Evolutionary conservation across 2,888 invertebrate genomes (phyloP), one percentile per base, ranked within the genome.

Genomic region (Pollenia labialis): DNA sequence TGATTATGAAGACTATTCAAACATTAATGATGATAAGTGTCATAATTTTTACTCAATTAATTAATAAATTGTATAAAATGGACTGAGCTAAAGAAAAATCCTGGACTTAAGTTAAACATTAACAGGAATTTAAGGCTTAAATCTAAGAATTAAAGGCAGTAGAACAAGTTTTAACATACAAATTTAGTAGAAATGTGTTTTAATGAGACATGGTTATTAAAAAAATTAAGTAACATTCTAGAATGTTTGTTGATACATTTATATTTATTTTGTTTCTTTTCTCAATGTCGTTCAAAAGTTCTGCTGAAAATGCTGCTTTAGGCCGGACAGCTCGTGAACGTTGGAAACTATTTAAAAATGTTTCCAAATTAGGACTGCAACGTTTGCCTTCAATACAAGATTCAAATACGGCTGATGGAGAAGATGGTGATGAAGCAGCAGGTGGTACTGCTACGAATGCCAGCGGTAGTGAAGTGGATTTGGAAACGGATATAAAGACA

Each of bases 241-340:
- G 32, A 32, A 32, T 32, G 6, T 32, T 32, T 4, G 32, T 0
- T 32, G 32, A 32, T 0, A 32, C 4, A 32, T 32, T 32, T 32
- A 32, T 6, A 4, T 56, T 11, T 11, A 48, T 62, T 54, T 8
- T n/a, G 11, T 23, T 68, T 60, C 0, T 44, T 54, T 2, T 69
- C n/a, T 58, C 10, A 10, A 76, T n/a, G 58, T 44, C 50, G 23
- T 75, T 50, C 10, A 54, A 16, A 56, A 85, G 88, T 58, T 46
- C 56, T 6, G 52, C 9, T 11, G 84, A 84, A 42, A 87, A 76
- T 60, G 52, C 60, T 52, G 88, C 85, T 18, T 75, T 87, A 42
- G 92, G 92, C 50, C 90, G 90, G 16, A 93, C 94, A 0, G 94
- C 94, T 0, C 91, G 95, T 6, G 95, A 95, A 88, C 94, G 95